Evolutionary conservation across 2,888 invertebrate species (phyloP), one percentile per base, ranked within the genome.

Genomic region (Synanthedon vespiformis): DNA sequence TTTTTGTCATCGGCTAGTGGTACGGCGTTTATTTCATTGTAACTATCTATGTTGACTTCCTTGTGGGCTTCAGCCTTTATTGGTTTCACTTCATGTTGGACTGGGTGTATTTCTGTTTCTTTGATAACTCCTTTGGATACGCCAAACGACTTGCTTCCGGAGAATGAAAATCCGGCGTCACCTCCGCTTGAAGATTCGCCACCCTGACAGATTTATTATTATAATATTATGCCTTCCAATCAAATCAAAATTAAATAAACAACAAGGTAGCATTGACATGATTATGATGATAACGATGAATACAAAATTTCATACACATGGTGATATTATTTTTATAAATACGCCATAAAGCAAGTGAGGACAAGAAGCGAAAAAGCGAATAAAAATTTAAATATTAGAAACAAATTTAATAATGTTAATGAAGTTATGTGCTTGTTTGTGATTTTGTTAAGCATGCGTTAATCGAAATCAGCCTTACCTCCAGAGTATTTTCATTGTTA

Each of bases 11-110:
- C 40, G 54, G 52, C 52, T 34, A 63, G 58, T 41, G 65, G 65
- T 40, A 59, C 56, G 47, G 73, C 69, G 48, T 68, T 63, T 22
- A 80, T 61, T 67, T 80, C 81, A 61, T 82, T 80, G 10, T 63
- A 61, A 34, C 68, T 56, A 18, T 77, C 74, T 16, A 72, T 58
- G 52, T 77, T 73, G 3, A 72, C 62, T 61, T 74, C 73, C 48
- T 64, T 67, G 40, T 77, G 67, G 40, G 71, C 59, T 56, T 74
- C 68, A 50, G 53, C 57, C 65, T 63, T 62, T 1, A 61, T 52
- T n/a, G 56, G 52, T 52, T 52, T 55, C 3, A 58, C 56, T 52
- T 55, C 53, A 51, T 58, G 51, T 12, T 60, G 14, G n/a, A 55
- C 18, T 1, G 57, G 40, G 18, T 54, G 48, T 22, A 70, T 55